A percentile compares a stretch with the other conserved stretches of the same genome.
These are phyloP conservation scores for Lobophora halterata DNA, from an alignment of 2,888 invertebrate species.

Conservation along the genomic window DNA sequence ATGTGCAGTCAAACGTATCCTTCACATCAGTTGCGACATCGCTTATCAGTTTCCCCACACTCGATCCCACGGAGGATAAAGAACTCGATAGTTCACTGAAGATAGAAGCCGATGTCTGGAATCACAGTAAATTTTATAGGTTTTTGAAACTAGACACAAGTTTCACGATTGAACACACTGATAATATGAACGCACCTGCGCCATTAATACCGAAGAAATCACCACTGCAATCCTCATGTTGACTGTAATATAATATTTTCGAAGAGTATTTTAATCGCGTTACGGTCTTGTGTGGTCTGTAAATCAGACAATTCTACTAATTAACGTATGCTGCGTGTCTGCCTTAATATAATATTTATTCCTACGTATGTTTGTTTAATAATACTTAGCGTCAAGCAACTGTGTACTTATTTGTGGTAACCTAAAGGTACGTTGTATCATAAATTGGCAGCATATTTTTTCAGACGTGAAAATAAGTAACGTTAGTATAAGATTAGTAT, in stretches of 20 bases:
- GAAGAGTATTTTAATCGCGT: not conserved
- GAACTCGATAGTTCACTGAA: constrained; percentile 51
- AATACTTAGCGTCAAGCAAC: constrained; percentile 42
- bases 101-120: constrained; percentile 59
- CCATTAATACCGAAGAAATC: constrained; percentile 35
- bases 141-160: not conserved
- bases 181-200: constrained; percentile 41
- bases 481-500: no score
- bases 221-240: constrained; percentile 34
- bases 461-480: no score
- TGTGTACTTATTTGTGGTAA: constrained; percentile 54
- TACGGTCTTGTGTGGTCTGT: constrained; percentile 31
- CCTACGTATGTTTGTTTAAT: constrained; percentile 42
- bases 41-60: constrained; percentile 56
- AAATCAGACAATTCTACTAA: constrained; percentile 30
- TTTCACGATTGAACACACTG: not conserved
- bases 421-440: no score
- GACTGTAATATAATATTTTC: constrained; percentile 2
- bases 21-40: constrained; percentile 61
- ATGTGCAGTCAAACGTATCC: constrained; percentile 60
- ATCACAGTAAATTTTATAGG: constrained; percentile 28
- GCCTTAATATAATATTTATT: constrained; percentile 20
- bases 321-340: constrained; percentile 10
- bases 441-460: no score
- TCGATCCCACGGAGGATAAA: constrained; percentile 49